These are phyloP conservation scores for Pygoscelis adeliae DNA, from an alignment of 2,113 vertebrate genomes.

Conservation along the genomic window DNA sequence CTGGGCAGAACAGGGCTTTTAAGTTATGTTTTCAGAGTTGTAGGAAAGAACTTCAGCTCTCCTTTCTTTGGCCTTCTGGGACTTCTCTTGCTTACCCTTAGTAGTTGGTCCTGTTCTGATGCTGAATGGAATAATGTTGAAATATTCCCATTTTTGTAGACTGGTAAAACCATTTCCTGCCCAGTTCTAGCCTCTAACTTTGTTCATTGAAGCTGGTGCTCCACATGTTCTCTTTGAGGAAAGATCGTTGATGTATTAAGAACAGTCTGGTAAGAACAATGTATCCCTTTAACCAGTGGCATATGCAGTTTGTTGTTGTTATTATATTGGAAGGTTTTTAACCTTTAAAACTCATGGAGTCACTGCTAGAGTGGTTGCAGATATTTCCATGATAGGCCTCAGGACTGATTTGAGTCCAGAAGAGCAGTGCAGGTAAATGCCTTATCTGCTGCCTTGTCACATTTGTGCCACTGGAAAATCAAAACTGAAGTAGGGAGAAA, in stretches of 20 bases:
- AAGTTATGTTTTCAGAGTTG: not conserved
- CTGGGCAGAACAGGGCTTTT: not conserved
- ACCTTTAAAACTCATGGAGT: slow-evolving; percentile 20
- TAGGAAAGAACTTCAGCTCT: not conserved
- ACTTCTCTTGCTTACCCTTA: not conserved
- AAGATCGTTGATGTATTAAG: not conserved
- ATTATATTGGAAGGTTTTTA: slow-evolving; percentile 37
- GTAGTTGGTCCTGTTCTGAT: not conserved
- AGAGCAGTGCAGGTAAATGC: not conserved
- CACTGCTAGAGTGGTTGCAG: not conserved
- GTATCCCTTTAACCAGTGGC: not conserved
- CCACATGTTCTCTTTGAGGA: not conserved
- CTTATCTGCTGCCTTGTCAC: not conserved
- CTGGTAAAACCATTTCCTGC: not conserved
- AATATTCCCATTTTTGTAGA: not conserved
- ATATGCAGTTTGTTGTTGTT: slow-evolving; percentile 33
- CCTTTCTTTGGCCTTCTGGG: not conserved
- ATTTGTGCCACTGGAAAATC: not conserved
- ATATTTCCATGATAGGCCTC: not conserved
- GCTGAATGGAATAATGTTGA: not conserved
- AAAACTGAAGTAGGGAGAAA: not conserved
- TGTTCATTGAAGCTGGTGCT: not conserved
- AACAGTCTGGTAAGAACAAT: not conserved
- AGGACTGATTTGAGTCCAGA: not conserved
- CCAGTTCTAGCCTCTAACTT: not conserved